Evolutionary conservation across 2,888 invertebrate species (phyloP), one percentile per base, ranked within the genome.

Genomic region (Ecdyonurus torrentis): DNA sequence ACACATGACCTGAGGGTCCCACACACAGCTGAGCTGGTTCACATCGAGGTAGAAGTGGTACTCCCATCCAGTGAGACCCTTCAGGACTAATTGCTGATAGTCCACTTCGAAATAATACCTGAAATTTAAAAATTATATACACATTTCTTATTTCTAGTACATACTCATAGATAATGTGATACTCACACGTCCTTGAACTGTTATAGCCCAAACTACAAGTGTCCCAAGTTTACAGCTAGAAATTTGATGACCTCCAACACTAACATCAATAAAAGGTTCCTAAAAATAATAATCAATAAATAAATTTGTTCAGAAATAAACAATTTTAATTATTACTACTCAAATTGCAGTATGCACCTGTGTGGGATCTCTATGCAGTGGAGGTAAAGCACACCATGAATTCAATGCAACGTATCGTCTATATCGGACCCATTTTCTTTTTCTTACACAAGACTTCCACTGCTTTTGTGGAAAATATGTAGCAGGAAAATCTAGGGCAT

Each of bases 221-320:
- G 83, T 69, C 23, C 91, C 91, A 19, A 83, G 78, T 65, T 83
- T 79, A 23, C 87, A 87, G 71, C 89, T 89, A 61, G 90, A 86
- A 67, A 92, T 81, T 71, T 84, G 84, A 71, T 86, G 86, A 24
- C 94, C 93, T 50, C 94, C 93, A 68, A 93, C 86, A 65, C 87
- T 82, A 59, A 95, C 83, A 78, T 94, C 93, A 71, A 93, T 91
- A 71, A 96, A 94, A 2, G 94, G 94, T 73, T 95, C 94, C 79
- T 87, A 67, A 65, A 77, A 74, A 64, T 66, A 67, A 65, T 60
- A 19, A 60, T 24, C 24, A 24, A 52, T 55, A 52, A 55, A 59
- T n/a, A 25, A 23, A 25, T 22, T 23, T 25, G 59, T 58, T 7
- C 20, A 23, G 18, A 50, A 7, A 19, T 1, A 60, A 20, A 61